A percentile compares a stretch with the other conserved stretches of the same genome.
Conservation (phyloP, 2,888 invertebrate genomes). For the Octodonta nipae region DNA sequence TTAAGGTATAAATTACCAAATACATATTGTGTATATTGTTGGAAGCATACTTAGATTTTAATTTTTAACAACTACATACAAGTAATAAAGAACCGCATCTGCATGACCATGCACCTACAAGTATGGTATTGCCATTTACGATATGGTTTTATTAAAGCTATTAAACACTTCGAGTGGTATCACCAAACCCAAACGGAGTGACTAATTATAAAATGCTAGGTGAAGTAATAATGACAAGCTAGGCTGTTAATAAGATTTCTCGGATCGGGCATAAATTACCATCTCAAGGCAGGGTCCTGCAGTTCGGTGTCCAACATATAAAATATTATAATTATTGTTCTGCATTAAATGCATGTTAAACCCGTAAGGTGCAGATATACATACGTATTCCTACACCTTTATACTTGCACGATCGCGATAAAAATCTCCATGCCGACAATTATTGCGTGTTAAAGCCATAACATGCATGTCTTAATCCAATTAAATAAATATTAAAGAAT, state of each 20-base stretch:
- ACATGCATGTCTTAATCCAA: slow-evolving; percentile 26
- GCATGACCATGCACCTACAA: too few species aligned
- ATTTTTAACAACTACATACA: too few species aligned
- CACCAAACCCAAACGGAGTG: too few species aligned
- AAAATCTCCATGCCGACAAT: slow-evolving; percentile 15
- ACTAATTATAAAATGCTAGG: slow-evolving; percentile 1
- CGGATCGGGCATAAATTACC: slow-evolving; percentile 12
- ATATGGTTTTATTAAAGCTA: too few species aligned
- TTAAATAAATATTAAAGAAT: slow-evolving; percentile 21
- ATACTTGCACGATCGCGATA: slow-evolving; percentile 15
- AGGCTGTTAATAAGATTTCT: slow-evolving; percentile 2
- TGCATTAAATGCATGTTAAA: slow-evolving; percentile 12
- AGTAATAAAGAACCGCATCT: too few species aligned
- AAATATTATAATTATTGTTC: slow-evolving; percentile 13
- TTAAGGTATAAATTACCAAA: too few species aligned
- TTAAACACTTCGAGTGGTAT: too few species aligned
- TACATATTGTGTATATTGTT: too few species aligned
- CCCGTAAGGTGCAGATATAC: slow-evolving; percentile 13
- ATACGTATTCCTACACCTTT: slow-evolving; percentile 9
- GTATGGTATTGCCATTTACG: too few species aligned
- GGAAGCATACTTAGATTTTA: too few species aligned
- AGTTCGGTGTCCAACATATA: slow-evolving; percentile 11
- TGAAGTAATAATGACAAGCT: slow-evolving; percentile 3
- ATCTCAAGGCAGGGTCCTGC: slow-evolving; percentile 8
- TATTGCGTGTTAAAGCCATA: slow-evolving; percentile 20